These are phyloP conservation scores for Centrocercus urophasianus DNA, from an alignment of 2,113 vertebrate species.

Conservation along the genomic window DNA sequence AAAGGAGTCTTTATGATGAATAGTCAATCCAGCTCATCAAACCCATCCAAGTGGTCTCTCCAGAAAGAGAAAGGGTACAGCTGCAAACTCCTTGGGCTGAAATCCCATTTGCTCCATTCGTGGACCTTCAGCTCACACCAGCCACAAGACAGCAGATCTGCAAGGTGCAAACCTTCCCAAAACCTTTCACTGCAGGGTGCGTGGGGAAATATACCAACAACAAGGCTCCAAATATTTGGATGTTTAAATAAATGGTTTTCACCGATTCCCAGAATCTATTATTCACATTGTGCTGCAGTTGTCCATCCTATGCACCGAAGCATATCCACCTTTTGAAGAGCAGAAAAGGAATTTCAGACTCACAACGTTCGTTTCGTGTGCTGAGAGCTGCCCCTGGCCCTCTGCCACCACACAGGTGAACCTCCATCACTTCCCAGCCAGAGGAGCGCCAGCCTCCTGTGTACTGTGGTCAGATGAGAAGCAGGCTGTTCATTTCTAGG, in stretches of 20 bases:
- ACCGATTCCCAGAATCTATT: conserved; percentile 22
- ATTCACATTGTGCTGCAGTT: background rate
- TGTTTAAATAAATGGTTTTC: conserved; percentile 40
- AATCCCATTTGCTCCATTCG: background rate
- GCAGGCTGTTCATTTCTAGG: background rate
- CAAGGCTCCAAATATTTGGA: conserved; percentile 50
- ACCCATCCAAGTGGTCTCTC: background rate
- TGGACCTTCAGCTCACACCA: background rate
- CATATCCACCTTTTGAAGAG: background rate
- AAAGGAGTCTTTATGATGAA: background rate
- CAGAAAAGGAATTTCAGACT: background rate
- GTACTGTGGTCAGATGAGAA: background rate
- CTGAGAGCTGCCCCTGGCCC: background rate
- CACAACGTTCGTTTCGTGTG: background rate
- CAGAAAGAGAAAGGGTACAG: background rate
- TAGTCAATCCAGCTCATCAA: background rate
- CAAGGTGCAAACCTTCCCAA: background rate
- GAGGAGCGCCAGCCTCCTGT: background rate
- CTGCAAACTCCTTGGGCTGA: background rate
- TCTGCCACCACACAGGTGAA: background rate
- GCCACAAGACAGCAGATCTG: background rate
- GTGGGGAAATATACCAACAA: background rate
- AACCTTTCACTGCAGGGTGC: background rate
- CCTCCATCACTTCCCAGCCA: background rate
- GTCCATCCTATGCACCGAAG: background rate